Evolutionary conservation across 2,113 vertebrate species (phyloP), one percentile per base, ranked within the genome.

Genomic region (Lipophrys pholis): DNA sequence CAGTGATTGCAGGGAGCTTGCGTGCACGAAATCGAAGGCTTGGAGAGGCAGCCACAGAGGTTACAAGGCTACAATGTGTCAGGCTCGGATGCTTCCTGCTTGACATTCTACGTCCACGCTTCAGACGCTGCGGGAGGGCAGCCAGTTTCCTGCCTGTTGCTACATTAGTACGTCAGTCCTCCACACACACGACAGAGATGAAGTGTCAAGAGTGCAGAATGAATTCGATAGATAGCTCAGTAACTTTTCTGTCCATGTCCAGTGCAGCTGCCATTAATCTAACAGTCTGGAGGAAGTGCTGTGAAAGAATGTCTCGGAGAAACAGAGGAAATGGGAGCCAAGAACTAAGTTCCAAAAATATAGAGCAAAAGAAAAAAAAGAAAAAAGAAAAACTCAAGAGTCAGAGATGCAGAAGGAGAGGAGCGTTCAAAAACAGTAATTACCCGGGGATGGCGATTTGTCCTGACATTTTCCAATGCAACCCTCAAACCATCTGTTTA

Each of bases 401-500:
- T 49, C 55, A 66, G 69, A 71, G 67, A 65, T 76, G 60, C 68
- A 76, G 69, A 86, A 86, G 82, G 76, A 69, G 63, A 36, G 69
- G 36, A 67, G 57, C 15, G 57, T 55, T 83, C 67, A 79, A 81
- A 30, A 91, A 89, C 82, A 70, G 81, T 90, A 91, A 92, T 93
- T 91, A 91, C 83, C 90, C 64, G 11, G 90, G 90, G 91, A 92
- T 79, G 84, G 86, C 55, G 77, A 93, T 91, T 92, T 90, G 91
- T 93, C 89, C 89, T 93, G 93, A 93, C 92, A 93, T 94, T 93
- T 93, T 92, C 89, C 62, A 57, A 82, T 81, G 81, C 83, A 85
- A 85, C 82, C 69, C 88, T 86, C 90, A 54, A 90, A 90, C 92
- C 91, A 94, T 94, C 93, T 94, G 91, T 85, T 92, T 89, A 88